Evolutionary conservation across 2,797 vertebrate species (phyloP).

Genomic region (Babyrousa celebensis): DNA sequence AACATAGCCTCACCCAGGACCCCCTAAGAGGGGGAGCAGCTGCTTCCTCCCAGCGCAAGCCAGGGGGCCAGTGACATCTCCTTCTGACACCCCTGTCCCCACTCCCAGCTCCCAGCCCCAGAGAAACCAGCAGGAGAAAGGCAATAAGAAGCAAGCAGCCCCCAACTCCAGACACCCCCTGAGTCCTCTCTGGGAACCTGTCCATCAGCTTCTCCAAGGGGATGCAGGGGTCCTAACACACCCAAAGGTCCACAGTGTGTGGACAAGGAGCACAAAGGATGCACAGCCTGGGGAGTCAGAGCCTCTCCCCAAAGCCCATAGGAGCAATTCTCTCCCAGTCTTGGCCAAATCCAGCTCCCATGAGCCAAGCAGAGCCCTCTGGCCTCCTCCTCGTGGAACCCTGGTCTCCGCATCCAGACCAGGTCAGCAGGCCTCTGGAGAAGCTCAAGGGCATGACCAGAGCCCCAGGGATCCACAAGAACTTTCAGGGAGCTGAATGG

Average conservation of each 20-base stretch:
- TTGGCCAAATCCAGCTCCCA: neutral
- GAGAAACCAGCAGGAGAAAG: neutral
- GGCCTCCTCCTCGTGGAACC: neutral
- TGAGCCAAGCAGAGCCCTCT: neutral
- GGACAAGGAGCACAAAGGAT: neutral
- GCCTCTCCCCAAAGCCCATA: neutral
- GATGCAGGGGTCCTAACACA: neutral
- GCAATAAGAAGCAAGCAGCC: neutral
- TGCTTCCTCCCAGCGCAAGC: neutral
- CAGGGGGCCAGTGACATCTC: too few relatives aligned
- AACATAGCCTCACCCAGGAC: neutral
- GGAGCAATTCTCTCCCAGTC: neutral
- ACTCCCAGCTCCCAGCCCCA: neutral
- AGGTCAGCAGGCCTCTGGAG: neutral
- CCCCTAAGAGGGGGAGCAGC: neutral
- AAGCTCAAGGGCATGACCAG: neutral
- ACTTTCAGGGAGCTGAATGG: neutral
- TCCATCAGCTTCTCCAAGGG: neutral
- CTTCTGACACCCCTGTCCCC: neutral
- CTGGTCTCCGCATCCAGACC: neutral
- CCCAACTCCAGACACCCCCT: neutral
- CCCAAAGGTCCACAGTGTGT: neutral
- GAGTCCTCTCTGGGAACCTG: neutral
- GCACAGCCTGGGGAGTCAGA: too few relatives aligned
- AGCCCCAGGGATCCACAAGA: neutral